phyloP scores from a whole-genome alignment of 2,113 vertebrate species.

The Brachionichthys hirsutus region DNA sequence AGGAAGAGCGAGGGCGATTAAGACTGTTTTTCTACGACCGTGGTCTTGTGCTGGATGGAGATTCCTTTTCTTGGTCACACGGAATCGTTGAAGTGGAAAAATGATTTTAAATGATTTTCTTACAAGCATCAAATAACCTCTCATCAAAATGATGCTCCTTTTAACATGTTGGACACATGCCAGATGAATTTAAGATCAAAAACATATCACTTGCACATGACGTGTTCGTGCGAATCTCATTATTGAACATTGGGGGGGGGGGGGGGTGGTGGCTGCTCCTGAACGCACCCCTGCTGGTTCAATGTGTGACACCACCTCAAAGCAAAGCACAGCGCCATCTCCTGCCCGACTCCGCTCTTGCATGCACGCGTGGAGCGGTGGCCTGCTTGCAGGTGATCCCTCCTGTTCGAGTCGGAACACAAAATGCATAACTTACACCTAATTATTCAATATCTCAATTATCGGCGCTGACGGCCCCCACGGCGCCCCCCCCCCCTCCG shows the following conservation, averaged over 20 bases:
- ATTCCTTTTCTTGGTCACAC: conserved; percentile 36
- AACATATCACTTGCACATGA: conserved; percentile 8
- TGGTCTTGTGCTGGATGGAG: conserved; percentile 9
- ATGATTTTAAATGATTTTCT: conserved; percentile 48
- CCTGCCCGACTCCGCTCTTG: conserved; percentile 48
- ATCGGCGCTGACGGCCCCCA: conserved; percentile 58
- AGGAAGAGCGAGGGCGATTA: too few relatives aligned
- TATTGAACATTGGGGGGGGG: conserved; percentile 25
- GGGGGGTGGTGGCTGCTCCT: conserved; percentile 28
- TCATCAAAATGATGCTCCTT: neutral
- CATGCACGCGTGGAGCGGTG: conserved; percentile 39
- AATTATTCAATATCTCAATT: conserved; percentile 73
- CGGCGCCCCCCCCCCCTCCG: conserved; percentile 46
- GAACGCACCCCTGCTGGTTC: conserved; percentile 37
- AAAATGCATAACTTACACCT: conserved; percentile 62
- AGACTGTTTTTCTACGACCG: conserved; percentile 27
- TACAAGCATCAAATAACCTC: conserved; percentile 10
- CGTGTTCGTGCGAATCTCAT: conserved; percentile 16
- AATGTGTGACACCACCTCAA: conserved; percentile 28
- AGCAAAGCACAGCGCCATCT: conserved; percentile 71
- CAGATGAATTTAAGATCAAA: conserved; percentile 3
- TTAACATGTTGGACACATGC: conserved; percentile 1
- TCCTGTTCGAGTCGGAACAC: conserved; percentile 16
- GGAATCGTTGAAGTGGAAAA: conserved; percentile 36
- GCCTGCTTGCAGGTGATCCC: neutral